phyloP scores from a whole-genome alignment of 1,140 invertebrate species.

The Aphis craccivora region DNA sequence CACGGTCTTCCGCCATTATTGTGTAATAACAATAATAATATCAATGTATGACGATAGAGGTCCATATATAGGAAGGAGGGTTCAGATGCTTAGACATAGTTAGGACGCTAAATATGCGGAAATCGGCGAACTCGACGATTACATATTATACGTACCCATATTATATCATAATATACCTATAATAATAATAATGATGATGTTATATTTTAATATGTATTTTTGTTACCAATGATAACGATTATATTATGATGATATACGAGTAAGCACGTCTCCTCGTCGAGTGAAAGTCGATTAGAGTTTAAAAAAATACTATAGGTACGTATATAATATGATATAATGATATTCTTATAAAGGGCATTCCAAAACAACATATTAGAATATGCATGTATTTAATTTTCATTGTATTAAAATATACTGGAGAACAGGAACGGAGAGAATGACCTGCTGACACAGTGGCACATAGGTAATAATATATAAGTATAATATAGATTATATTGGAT shows the following conservation, averaged over 20 bases:
- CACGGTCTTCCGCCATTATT: constrained; percentile 5
- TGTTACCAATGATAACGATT: background rate
- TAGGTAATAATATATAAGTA: background rate
- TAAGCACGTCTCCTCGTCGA: background rate
- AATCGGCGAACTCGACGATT: background rate
- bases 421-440: background rate
- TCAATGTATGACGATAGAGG: background rate
- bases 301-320: background rate
- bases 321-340: background rate
- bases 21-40: background rate
- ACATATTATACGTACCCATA: background rate
- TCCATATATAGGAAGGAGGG: background rate
- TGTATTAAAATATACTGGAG: background rate
- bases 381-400: background rate
- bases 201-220: background rate
- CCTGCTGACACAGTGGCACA: background rate
- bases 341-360: background rate
- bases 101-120: background rate
- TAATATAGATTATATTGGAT: background rate
- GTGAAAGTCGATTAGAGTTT: background rate
- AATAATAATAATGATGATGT: constrained; percentile 7
- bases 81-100: background rate
- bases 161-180: background rate
- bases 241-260: background rate
- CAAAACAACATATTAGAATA: no score